These are phyloP conservation scores for Protodeltote pygarga DNA, from an alignment of 2,888 invertebrate genomes.

Conservation along the genomic window DNA sequence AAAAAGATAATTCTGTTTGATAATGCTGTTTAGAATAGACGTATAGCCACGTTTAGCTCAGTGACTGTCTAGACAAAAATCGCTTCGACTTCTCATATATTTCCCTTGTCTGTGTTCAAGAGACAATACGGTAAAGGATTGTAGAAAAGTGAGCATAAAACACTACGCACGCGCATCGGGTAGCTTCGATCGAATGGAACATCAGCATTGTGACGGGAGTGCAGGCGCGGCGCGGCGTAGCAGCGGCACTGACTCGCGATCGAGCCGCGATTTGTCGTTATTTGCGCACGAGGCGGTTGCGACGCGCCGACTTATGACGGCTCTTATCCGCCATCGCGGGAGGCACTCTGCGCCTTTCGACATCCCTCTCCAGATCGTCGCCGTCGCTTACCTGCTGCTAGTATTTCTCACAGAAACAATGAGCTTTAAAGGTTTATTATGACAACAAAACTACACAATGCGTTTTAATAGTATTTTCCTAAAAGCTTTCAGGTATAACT, in stretches of 20 bases:
- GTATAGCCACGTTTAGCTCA: constrained; percentile 34
- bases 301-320: constrained; percentile 76
- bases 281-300: constrained; percentile 66
- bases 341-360: constrained; percentile 71
- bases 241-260: constrained; percentile 57
- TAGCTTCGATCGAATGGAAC: constrained; percentile 67
- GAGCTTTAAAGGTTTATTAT: constrained; percentile 80
- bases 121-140: constrained; percentile 78
- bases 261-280: constrained; percentile 80
- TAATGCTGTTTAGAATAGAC: constrained; percentile 17
- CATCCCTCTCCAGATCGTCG: constrained; percentile 64
- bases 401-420: constrained; percentile 84
- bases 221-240: constrained; percentile 4
- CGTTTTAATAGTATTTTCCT: constrained; percentile 48
- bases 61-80: constrained; percentile 83
- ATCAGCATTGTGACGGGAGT: constrained; percentile 65
- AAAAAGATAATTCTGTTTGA: constrained; percentile 28
- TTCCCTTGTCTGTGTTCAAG: constrained; percentile 71
- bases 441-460: constrained; percentile 63
- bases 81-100: constrained; percentile 78
- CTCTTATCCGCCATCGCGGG: constrained; percentile 80
- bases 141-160: constrained; percentile 81
- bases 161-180: constrained; percentile 74
- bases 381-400: constrained; percentile 65
- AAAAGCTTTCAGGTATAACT: constrained; percentile 32